These are phyloP conservation scores for Babylonia areolata DNA, from an alignment of 1,140 invertebrate genomes.

Conservation along the genomic window DNA sequence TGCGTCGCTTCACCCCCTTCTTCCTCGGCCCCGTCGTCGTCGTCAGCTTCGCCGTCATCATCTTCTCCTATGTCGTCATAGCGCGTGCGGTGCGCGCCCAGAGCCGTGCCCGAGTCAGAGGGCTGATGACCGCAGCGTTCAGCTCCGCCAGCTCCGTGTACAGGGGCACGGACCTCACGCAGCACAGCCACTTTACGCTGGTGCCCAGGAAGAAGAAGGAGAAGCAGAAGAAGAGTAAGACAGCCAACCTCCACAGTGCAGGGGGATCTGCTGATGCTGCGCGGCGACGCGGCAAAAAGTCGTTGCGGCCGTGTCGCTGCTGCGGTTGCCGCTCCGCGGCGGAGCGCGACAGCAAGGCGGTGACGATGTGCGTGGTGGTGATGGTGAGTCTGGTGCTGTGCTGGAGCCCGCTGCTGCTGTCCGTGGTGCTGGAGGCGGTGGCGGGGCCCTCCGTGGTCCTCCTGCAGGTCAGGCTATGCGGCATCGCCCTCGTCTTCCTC, in stretches of 20 bases:
- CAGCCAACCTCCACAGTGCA: not conserved
- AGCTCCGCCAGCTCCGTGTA: not conserved
- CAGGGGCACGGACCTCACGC: not conserved
- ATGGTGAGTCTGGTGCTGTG: conserved; percentile 42
- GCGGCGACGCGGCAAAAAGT: too few species aligned
- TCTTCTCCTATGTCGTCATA: conserved; percentile 53
- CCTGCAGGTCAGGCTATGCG: conserved; percentile 66
- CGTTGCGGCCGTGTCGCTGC: conserved; percentile 47
- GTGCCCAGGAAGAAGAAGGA: too few species aligned
- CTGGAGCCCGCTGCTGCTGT: conserved; percentile 61
- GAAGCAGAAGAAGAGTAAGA: too few species aligned
- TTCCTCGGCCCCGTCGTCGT: conserved; percentile 59
- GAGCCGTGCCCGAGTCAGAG: not conserved
- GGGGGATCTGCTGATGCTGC: too few species aligned
- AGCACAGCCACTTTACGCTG: too few species aligned
- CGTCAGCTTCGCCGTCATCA: conserved; percentile 54
- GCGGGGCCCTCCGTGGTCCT: conserved; percentile 58
- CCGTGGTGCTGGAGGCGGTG: conserved; percentile 56
- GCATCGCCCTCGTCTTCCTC: conserved; percentile 64
- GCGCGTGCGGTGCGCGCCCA: conserved; percentile 51
- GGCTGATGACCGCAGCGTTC: too few species aligned
- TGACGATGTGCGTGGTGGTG: conserved; percentile 63
- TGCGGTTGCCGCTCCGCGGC: conserved; percentile 45
- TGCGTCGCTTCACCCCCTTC: conserved; percentile 57
- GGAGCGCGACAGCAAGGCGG: conserved; percentile 58